Evolutionary conservation across 2,888 invertebrate genomes (phyloP).

Genomic region (Leucophora obtusa): DNA sequence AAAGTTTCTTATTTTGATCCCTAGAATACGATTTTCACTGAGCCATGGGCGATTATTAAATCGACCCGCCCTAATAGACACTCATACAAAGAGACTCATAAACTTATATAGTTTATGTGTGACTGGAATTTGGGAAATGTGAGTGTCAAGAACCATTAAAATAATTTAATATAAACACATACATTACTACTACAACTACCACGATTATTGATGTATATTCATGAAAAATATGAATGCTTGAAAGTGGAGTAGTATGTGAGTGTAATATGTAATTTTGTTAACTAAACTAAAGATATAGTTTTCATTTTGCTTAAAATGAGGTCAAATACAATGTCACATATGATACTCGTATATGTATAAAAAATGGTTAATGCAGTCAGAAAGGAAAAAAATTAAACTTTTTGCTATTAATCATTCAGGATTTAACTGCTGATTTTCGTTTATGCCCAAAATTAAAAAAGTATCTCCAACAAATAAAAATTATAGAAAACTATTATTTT

Average conservation of each 20-base stretch:
- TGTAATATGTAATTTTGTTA: background rate
- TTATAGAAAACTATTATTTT: no score
- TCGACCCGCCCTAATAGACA: no score
- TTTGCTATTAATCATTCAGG: background rate
- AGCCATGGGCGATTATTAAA: no score
- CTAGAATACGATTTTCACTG: no score
- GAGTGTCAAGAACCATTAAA: conserved; percentile 35
- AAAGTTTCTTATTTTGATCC: no score
- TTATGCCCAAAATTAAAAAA: background rate
- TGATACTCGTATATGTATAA: no score
- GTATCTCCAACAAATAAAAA: no score
- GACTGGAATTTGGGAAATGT: conserved; percentile 36
- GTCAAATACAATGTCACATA: conserved; percentile 37
- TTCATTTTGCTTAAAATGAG: conserved; percentile 17
- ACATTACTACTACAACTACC: background rate
- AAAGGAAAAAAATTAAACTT: background rate
- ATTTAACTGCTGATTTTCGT: background rate
- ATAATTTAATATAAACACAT: conserved; percentile 9
- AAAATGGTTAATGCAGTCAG: background rate
- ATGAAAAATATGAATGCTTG: conserved; percentile 12
- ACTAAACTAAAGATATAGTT: conserved; percentile 8
- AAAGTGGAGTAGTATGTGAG: background rate
- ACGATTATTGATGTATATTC: conserved; percentile 20
- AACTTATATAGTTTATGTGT: conserved; percentile 25
- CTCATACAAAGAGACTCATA: background rate